phyloP scores from a whole-genome alignment of 2,888 invertebrate genomes.

The Clanis bilineata region DNA sequence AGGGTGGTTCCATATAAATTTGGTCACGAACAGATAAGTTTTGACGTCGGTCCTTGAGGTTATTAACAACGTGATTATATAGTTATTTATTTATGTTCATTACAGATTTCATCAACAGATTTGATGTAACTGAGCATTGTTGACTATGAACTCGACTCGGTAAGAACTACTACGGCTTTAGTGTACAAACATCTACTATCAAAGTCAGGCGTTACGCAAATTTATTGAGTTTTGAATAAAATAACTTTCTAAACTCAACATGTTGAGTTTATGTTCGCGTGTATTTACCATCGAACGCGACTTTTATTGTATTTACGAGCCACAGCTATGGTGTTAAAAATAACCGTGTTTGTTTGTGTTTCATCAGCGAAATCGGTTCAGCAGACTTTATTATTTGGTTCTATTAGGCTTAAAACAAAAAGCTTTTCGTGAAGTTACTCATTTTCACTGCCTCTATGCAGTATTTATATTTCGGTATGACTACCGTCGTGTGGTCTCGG shows the following conservation, averaged over 20 bases:
- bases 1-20: no score
- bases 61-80: no score
- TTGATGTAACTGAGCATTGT: no score
- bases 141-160: no score
- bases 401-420: not conserved
- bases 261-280: conserved; percentile 25
- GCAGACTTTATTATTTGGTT: not conserved
- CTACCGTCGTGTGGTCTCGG: no score
- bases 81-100: no score
- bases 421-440: not conserved
- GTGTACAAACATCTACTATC: not conserved
- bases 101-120: no score
- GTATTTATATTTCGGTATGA: no score
- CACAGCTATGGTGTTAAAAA: not conserved
- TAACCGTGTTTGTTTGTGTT: not conserved
- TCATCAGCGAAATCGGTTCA: not conserved
- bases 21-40: no score
- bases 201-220: not conserved
- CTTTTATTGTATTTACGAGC: conserved; percentile 32
- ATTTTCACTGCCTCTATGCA: no score
- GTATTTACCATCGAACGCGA: conserved; percentile 29
- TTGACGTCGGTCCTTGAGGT: no score
- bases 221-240: conserved; percentile 16
- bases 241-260: conserved; percentile 21
- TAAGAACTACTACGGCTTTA: not conserved